Percentiles rank a stretch among this genome's conserved stretches.
Evolutionary conservation across 2,888 invertebrate genomes (phyloP).

Genomic region (Agrypnus murinus): DNA sequence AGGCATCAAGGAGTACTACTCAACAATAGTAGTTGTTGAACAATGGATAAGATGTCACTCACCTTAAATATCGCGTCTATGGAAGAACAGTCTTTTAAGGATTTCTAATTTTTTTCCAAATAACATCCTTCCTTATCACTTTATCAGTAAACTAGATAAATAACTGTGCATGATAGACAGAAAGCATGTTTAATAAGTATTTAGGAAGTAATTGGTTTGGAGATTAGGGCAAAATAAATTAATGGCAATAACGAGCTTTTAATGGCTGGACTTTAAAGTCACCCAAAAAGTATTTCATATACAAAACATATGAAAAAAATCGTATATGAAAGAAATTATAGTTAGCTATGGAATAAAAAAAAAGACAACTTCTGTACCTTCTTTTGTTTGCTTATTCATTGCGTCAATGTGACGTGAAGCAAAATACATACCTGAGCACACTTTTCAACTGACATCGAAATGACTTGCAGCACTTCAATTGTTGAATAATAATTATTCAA

Average conservation of each 20-base stretch:
- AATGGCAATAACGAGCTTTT: constrained; percentile 13
- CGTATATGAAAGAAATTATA: no score
- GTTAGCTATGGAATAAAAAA: no score
- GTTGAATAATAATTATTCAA: constrained; percentile 37
- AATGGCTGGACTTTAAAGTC: constrained; percentile 18
- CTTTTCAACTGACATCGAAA: neutral
- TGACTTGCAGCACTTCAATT: constrained; percentile 41
- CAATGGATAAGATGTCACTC: constrained; percentile 36
- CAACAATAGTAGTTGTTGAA: constrained; percentile 15
- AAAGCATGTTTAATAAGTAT: no score
- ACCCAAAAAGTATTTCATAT: no score
- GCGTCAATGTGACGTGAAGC: constrained; percentile 21
- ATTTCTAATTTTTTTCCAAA: no score
- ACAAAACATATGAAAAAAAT: no score
- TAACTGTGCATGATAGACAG: no score
- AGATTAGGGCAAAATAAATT: constrained; percentile 7
- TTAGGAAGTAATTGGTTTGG: neutral
- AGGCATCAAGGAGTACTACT: constrained; percentile 16
- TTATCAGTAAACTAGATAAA: no score
- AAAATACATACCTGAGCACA: constrained; percentile 17
- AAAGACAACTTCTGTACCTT: no score
- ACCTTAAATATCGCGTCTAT: constrained; percentile 27
- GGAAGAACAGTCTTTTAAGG: neutral
- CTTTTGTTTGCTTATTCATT: constrained; percentile 20
- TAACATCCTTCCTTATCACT: no score